These are phyloP conservation scores for Erannis defoliaria DNA, from an alignment of 2,888 invertebrate genomes.

Conservation along the genomic window DNA sequence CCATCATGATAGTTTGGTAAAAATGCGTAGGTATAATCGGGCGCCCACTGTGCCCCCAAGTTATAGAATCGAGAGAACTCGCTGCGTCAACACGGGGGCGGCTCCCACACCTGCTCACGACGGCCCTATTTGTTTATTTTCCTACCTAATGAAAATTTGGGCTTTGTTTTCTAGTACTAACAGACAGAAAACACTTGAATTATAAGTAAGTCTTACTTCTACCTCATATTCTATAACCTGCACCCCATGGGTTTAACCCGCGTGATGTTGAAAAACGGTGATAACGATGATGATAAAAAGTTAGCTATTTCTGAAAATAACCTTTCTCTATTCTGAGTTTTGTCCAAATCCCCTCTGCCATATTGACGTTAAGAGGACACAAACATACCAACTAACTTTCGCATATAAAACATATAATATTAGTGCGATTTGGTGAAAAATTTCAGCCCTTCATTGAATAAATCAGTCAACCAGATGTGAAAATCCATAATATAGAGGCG, in stretches of 20 bases:
- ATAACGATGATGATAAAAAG: too few relatives aligned
- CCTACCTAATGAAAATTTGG: conserved; percentile 26
- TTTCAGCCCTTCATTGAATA: conserved; percentile 23
- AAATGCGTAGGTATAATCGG: neutral
- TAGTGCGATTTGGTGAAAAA: too few relatives aligned
- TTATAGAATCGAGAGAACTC: conserved; percentile 6
- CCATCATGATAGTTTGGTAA: neutral
- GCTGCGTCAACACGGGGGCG: conserved; percentile 22
- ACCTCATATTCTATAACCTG: too few relatives aligned
- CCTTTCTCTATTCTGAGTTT: too few relatives aligned
- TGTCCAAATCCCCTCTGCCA: too few relatives aligned
- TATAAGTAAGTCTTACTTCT: neutral
- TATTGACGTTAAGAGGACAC: too few relatives aligned
- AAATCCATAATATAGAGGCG: conserved; percentile 13
- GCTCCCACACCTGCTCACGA: conserved; percentile 20
- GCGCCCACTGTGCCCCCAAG: conserved; percentile 3
- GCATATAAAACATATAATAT: neutral
- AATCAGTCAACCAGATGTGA: conserved; percentile 23
- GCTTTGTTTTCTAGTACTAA: conserved; percentile 10
- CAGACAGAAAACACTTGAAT: neutral
- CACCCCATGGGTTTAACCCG: too few relatives aligned
- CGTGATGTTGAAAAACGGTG: too few relatives aligned
- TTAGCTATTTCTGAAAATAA: too few relatives aligned
- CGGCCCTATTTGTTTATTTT: conserved; percentile 30
- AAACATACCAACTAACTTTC: too few relatives aligned